These are phyloP conservation scores for Clangula hyemalis DNA, from an alignment of 2,797 vertebrate species.

Conservation along the genomic window DNA sequence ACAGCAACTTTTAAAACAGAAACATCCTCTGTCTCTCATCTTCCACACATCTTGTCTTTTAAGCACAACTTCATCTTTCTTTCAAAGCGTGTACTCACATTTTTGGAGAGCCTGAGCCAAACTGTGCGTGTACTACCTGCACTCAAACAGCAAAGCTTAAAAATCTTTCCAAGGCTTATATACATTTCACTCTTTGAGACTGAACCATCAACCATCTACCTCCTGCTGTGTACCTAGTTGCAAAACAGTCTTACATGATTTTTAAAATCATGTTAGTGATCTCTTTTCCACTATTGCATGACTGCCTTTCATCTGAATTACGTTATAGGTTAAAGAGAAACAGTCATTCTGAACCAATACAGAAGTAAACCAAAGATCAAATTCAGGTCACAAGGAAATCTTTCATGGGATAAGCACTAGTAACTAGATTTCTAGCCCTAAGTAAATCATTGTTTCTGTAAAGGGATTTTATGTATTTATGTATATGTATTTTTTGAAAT, in stretches of 20 bases:
- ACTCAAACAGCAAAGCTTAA: not conserved
- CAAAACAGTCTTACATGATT: not conserved
- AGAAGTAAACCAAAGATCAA: not conserved
- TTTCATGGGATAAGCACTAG: not conserved
- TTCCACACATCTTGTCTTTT: not conserved
- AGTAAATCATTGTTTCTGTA: not conserved
- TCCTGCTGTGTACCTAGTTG: not conserved
- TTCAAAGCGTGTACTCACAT: not conserved
- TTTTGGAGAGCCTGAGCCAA: not conserved
- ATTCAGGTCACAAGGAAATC: not conserved
- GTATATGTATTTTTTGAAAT: not conserved
- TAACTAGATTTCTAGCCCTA: not conserved
- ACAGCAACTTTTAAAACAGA: not conserved
- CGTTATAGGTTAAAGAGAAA: not conserved
- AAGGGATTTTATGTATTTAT: not conserved
- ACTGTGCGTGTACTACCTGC: rapidly evolving
- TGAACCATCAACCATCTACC: not conserved
- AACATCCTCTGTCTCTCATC: not conserved
- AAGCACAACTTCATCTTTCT: not conserved
- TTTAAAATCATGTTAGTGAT: not conserved
- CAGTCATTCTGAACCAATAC: not conserved
- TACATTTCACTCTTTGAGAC: not conserved
- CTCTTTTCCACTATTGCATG: not conserved
- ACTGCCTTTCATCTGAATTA: not conserved
- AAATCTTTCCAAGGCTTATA: not conserved